These are phyloP conservation scores for Embiotoca jacksoni DNA, from an alignment of 2,113 vertebrate species.

Conservation along the genomic window DNA sequence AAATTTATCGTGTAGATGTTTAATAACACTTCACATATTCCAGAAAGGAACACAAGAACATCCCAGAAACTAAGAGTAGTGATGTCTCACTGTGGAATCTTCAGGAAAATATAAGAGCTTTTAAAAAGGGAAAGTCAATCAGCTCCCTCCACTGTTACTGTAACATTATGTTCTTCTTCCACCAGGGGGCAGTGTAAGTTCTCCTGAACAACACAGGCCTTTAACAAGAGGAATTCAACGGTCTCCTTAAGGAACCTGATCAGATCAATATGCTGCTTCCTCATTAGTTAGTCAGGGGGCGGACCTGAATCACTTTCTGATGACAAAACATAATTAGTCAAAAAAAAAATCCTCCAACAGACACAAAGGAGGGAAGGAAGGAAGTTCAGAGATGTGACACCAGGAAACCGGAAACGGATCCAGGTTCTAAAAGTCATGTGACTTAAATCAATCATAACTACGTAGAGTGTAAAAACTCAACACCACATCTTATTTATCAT, in stretches of 20 bases:
- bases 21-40: no score
- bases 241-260: constrained; percentile 17
- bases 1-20: no score
- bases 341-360: constrained; percentile 34
- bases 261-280: constrained; percentile 21
- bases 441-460: background rate
- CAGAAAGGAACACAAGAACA: no score
- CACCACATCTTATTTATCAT: background rate
- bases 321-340: constrained; percentile 57
- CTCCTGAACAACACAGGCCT: background rate
- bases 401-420: constrained; percentile 67
- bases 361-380: constrained; percentile 78
- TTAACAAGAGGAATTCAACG: no score
- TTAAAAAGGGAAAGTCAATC: background rate
- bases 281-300: constrained; percentile 54
- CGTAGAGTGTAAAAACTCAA: background rate
- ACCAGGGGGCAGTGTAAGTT: constrained; percentile 52
- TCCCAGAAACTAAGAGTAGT: no score
- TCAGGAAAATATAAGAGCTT: background rate
- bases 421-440: background rate
- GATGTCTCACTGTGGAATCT: no score
- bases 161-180: background rate
- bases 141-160: background rate
- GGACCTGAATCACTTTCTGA: background rate
- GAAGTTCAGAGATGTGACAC: constrained; percentile 50